Base-by-base conservation (phyloP, 2,888 invertebrate species). In the Octodonta nipae region DNA sequence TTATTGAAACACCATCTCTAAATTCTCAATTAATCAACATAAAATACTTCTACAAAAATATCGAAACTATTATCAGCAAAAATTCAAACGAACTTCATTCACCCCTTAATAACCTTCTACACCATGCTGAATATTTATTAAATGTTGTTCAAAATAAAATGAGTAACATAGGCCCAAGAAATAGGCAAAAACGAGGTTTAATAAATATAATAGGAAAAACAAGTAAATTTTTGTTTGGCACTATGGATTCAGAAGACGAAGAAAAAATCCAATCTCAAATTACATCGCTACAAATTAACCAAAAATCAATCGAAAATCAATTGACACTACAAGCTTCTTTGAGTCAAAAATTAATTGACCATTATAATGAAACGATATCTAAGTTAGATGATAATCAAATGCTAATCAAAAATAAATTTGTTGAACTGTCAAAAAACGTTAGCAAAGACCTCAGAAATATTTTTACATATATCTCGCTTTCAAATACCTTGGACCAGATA, bases 401-500 rank as follows among this genome's bases (percentile, higher is more conserved):
- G 26, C 13, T 32, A 29, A 37, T 40, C 2, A 24, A 24, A 34
- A 16, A 10, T 14, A 33, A 31, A 30, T 15, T 41, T 3, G 34
- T n/a, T 12, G n/a, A n/a, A n/a, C n/a, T n/a, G n/a, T n/a, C n/a
- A n/a, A n/a, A n/a, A n/a, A n/a, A n/a, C n/a, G n/a, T n/a, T n/a
- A n/a, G n/a, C 14, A n/a, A 16, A 4, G 10, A 8, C 4, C 11
- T 30, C 12, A 20, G n/a, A 10, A 10, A 14, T 8, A 7, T 30
- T 2, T 5, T 20, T 13, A 22, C 22, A 8, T 35, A 35, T 10
- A 16, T 40, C 4, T 15, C 13, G 13, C 26, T 30, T 10, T 30
- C 34, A 40, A 35, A 35, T 30, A 28, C 25, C 5, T 26, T 40
- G 24, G 13, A 33, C 13, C 40, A 43, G 33, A 32, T 37, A 12